Conservation (phyloP, 2,113 vertebrate genomes). For the Rhynchopsitta pachyrhyncha region DNA sequence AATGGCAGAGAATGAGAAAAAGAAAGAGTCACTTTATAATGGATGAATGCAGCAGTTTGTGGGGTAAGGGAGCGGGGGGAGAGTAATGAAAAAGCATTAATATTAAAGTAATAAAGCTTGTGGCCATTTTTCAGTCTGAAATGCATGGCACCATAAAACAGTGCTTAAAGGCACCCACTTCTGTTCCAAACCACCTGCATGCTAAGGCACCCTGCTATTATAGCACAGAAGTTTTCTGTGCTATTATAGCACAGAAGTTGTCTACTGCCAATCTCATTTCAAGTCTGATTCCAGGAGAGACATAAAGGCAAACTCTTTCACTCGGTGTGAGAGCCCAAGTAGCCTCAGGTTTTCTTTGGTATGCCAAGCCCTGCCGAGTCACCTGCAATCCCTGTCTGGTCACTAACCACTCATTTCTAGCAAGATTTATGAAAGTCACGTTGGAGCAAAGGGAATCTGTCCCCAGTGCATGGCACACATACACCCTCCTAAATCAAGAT, state of each 20-base stretch:
- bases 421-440: neutral
- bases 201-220: constrained; percentile 44
- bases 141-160: neutral
- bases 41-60: constrained; percentile 3
- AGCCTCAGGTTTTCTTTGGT: neutral
- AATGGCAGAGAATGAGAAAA: neutral
- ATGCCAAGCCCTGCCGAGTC: neutral
- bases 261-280: constrained; percentile 49
- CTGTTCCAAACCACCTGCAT: constrained; percentile 47
- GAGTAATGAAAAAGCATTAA: constrained; percentile 2
- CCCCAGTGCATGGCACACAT: fast-evolving
- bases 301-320: neutral
- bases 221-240: constrained; percentile 48
- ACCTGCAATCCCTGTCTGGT: neutral
- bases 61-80: neutral
- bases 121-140: constrained; percentile 52
- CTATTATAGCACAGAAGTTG: constrained; percentile 57
- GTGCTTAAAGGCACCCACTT: constrained; percentile 42
- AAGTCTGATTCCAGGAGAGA: constrained; percentile 19
- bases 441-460: neutral
- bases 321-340: neutral
- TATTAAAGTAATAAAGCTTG: constrained; percentile 46
- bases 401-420: neutral
- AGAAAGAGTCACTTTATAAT: neutral
- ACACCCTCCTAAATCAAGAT: fast-evolving